Evolutionary conservation across 2,113 vertebrate species (phyloP).

Genomic region (Rhizomys pruinosus): DNA sequence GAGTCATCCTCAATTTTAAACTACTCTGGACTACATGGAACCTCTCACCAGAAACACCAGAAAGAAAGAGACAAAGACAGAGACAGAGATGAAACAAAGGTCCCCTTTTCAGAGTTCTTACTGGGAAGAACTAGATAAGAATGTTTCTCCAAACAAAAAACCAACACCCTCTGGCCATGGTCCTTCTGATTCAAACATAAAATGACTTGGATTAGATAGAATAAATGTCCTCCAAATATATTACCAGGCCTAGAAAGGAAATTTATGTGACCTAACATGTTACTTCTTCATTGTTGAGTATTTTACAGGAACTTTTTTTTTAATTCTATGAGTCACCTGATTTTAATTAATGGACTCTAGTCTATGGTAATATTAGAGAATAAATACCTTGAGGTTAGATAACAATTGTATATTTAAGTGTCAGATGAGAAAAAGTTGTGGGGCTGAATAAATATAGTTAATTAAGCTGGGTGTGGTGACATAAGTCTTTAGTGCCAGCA

Average conservation of each 20-base stretch:
- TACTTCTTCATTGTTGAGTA: too few relatives aligned
- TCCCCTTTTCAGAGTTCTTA: slow-evolving; percentile 39
- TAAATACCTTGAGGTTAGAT: slow-evolving; percentile 10
- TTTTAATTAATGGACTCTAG: slow-evolving; percentile 55
- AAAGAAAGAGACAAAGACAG: too few relatives aligned
- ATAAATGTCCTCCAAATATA: neutral
- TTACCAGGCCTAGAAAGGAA: neutral
- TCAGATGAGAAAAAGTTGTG: slow-evolving; percentile 61
- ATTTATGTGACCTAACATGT: too few relatives aligned
- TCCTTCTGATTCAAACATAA: slow-evolving; percentile 8
- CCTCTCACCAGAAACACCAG: neutral
- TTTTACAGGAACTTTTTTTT: neutral
- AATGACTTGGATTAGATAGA: neutral
- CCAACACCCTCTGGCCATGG: neutral
- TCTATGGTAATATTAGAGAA: slow-evolving; percentile 41
- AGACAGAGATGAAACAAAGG: too few relatives aligned
- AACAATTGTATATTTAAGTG: slow-evolving; percentile 33
- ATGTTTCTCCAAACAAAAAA: neutral
- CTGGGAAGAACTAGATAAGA: neutral
- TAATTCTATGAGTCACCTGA: neutral
- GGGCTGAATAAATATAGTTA: too few relatives aligned
- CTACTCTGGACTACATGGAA: neutral
- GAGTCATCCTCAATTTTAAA: neutral
- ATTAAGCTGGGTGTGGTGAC: too few relatives aligned
- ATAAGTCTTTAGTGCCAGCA: too few relatives aligned